phyloP scores from a whole-genome alignment of 2,888 invertebrate genomes.

The Euplagia quadripunctaria region DNA sequence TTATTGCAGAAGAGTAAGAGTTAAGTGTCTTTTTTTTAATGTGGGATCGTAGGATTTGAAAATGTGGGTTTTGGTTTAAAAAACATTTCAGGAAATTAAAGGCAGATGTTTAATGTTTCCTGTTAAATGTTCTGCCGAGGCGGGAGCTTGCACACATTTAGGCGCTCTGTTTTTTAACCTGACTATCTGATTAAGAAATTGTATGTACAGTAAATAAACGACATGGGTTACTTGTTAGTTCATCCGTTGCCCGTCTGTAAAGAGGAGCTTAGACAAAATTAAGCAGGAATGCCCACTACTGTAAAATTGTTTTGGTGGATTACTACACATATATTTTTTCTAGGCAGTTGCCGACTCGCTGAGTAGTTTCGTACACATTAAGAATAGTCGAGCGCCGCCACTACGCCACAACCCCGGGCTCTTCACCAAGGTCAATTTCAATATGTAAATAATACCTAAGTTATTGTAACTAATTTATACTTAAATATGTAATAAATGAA shows the following conservation, averaged over 20 bases:
- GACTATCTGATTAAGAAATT: not conserved
- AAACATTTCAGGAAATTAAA: too few relatives aligned
- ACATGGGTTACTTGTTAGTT: not conserved
- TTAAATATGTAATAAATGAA: slow-evolving; percentile 21
- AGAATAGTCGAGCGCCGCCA: slow-evolving; percentile 44
- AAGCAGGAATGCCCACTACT: not conserved
- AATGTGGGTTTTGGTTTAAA: too few relatives aligned
- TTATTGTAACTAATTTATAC: slow-evolving; percentile 19
- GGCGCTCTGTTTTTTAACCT: not conserved
- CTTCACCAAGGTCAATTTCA: slow-evolving; percentile 64
- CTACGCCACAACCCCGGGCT: slow-evolving; percentile 42
- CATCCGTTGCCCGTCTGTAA: not conserved
- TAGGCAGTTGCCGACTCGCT: slow-evolving; percentile 74
- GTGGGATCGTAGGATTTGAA: too few relatives aligned
- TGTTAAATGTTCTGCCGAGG: too few relatives aligned
- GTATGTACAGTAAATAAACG: not conserved
- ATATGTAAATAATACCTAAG: slow-evolving; percentile 55
- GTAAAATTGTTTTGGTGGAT: slow-evolving; percentile 7
- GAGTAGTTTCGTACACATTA: slow-evolving; percentile 43
- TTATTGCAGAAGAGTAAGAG: not conserved
- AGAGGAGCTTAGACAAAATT: not conserved
- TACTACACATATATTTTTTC: slow-evolving; percentile 58
- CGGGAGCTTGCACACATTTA: not conserved
- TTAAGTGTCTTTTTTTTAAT: too few relatives aligned
- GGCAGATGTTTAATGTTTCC: too few relatives aligned